Evolutionary conservation across 2,888 invertebrate species (phyloP).

Genomic region (Sarcophaga rosellei): DNA sequence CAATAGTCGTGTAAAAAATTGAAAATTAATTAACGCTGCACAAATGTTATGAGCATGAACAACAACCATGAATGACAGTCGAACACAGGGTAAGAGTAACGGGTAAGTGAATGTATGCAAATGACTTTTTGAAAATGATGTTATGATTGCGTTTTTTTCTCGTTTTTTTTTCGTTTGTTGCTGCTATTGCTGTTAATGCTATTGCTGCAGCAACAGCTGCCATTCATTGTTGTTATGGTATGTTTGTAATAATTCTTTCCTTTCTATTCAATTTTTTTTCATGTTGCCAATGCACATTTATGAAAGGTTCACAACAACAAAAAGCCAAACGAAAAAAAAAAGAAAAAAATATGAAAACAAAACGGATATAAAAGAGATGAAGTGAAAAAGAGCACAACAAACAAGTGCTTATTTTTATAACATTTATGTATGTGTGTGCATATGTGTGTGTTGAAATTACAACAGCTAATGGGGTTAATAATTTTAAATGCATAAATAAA

Average conservation of each 20-base stretch:
- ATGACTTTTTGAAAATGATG: conserved; percentile 49
- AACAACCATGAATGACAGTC: conserved; percentile 8
- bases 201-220: conserved; percentile 24
- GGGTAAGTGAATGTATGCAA: background rate
- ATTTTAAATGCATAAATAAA: too few species aligned
- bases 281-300: background rate
- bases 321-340: background rate
- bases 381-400: background rate
- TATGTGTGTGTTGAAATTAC: too few species aligned
- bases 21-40: conserved; percentile 64
- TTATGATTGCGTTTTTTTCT: background rate
- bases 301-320: background rate
- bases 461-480: too few species aligned
- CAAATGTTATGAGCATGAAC: conserved; percentile 52
- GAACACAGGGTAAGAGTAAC: background rate
- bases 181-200: background rate
- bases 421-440: background rate
- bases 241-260: conserved; percentile 3
- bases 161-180: background rate
- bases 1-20: conserved; percentile 50
- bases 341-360: background rate
- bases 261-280: background rate
- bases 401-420: background rate
- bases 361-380: background rate
- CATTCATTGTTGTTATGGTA: conserved; percentile 4